Evolutionary conservation across 2,113 vertebrate genomes (phyloP).

Genomic region (Antigone vipio): DNA sequence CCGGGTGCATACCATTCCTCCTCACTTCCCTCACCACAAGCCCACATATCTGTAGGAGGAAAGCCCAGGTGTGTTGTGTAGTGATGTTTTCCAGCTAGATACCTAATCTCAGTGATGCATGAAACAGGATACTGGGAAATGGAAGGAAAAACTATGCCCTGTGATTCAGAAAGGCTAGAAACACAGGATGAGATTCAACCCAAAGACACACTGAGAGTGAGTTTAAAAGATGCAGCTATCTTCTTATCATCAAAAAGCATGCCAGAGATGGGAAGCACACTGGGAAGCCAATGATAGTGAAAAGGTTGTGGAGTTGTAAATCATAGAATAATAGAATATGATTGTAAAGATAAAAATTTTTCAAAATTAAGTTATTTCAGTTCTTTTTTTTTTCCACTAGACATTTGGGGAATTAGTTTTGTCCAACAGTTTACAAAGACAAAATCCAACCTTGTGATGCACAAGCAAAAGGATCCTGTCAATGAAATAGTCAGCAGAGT

Average conservation of each 20-base stretch:
- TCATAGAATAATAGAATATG: neutral
- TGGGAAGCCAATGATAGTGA: neutral
- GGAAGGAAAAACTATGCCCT: neutral
- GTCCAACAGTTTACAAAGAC: neutral
- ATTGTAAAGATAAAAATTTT: neutral
- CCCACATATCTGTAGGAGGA: conserved; percentile 23
- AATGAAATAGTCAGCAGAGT: neutral
- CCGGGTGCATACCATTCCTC: neutral
- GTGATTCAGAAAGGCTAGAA: neutral
- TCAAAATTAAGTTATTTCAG: neutral
- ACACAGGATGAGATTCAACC: neutral
- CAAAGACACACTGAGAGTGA: neutral
- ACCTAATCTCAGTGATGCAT: neutral
- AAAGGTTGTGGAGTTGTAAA: neutral
- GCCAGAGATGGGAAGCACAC: neutral
- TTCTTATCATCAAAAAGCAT: neutral
- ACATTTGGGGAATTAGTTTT: neutral
- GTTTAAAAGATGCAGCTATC: neutral
- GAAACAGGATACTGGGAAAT: neutral
- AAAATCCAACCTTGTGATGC: neutral
- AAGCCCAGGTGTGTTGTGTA: conserved; percentile 42
- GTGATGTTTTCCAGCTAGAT: conserved; percentile 5
- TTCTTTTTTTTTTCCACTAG: neutral
- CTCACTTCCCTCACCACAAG: conserved; percentile 25
- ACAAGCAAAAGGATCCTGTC: neutral